Base-by-base conservation (phyloP, 2,888 invertebrate genomes). In the Parnassius glacialis region DNA sequence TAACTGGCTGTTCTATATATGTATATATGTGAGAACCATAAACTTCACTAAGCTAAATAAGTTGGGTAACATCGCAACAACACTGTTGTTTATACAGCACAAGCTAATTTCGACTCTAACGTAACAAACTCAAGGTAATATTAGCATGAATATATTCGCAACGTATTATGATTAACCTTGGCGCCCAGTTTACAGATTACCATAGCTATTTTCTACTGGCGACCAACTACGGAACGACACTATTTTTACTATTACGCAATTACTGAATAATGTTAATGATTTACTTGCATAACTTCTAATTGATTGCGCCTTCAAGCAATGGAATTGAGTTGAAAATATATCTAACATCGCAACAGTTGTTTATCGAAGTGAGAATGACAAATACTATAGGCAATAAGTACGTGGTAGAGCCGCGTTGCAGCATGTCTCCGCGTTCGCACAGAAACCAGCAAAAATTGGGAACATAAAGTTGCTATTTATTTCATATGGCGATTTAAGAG, bases 171-270 rank as follows among this genome's bases (percentile, higher is more conserved):
- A 42, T 58, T 63, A 59, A 59, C 59, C 55, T 63, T 59, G 58
- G 59, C 34, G 50, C 53, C 52, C 13, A 12, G 34, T 34, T 48
- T 45, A 52, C 56, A 45, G 41, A 43, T 59, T 56, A 55, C 52
- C 55, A 55, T 59, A 55, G 59, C 9, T 41, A 41, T 51, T 52
- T 56, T 58, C 53, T 58, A 58, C 50, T 12, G 45, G 16, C 44
- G 34, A 13, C 62, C 59, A 63, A 63, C 59, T 59, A 47, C 2
- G 50, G 50, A 34, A 9, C 16, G 45, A 51, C 52, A 16, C 25
- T 55, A 50, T 59, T 59, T 59, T 45, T 59, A 59, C 45, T 56
- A 63, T 62, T 58, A 59, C 58, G 54, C n/a, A 54, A 62, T 54
- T 16, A 52, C 10, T 50, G 34, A 3, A 45, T 12, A 16, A 48